Base-by-base conservation (phyloP, 2,113 vertebrate genomes). In the Saccopteryx bilineata region DNA sequence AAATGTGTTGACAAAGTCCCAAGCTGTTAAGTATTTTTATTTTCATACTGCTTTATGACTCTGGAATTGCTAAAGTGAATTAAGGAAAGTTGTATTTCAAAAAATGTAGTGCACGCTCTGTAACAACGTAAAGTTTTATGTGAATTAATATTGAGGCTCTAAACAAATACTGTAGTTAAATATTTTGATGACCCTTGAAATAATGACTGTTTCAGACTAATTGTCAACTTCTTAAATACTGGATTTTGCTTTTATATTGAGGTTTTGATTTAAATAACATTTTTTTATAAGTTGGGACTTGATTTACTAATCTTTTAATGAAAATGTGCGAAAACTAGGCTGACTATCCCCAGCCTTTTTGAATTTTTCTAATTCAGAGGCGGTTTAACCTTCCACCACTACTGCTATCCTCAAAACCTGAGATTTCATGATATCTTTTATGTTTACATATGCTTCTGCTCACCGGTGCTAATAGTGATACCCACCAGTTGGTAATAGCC, bases 351-450 rank as follows among this genome's bases (percentile, higher is more conserved):
- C 86, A 97, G 96, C 97, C 96, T 96, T 98, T 82, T 84, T 78
- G 2, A 7, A 89, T 93, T 97, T 97, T 96, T 68, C 88, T 50
- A 97, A 95, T 96, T 96, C 84, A 97, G 94, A 98, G 98, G 98
- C 98, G 2, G 98, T 98, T 98, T 98, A 98, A 98, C 98, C 98
- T 98, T 98, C 98, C 98, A 98, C 98, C 98, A 98, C 98, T 98
- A 94, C 98, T 98, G 98, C 98, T 98, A 95, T 96, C 97, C 97
- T 98, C 96, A 97, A 96, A 98, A 95, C 96, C 83, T 97, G 97
- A 97, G 97, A 96, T 78, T 95, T 95, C 82, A 72, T 96, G 83
- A 88, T 97, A 26, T 74, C 28, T 90, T 98, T 97, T 61, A 56
- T 97, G 95, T 98, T 98, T 95, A 74, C 75, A 4, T 87, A 75